Evolutionary conservation across 2,797 vertebrate species (phyloP).

Genomic region (Anniella stebbinsi): DNA sequence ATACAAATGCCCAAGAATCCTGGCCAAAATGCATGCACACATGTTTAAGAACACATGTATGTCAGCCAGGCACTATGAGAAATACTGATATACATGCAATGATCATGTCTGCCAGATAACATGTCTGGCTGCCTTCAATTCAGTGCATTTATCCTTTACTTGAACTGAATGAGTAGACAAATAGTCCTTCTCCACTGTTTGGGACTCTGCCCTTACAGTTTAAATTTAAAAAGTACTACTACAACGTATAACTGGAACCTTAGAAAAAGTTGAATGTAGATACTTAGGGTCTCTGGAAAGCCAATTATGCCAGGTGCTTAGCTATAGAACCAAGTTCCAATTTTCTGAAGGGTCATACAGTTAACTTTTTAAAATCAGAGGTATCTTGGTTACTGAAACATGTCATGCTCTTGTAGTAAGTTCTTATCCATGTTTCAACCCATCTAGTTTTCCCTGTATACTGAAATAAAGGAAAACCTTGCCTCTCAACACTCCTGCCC

Average conservation of each 20-base stretch:
- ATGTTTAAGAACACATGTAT: background rate
- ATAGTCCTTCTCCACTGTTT: too few species aligned
- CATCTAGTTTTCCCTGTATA: background rate
- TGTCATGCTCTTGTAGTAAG: background rate
- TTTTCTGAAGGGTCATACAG: background rate
- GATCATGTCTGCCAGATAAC: background rate
- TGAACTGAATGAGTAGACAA: background rate
- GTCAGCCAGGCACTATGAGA: too few species aligned
- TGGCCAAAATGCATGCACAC: background rate
- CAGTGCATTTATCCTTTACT: background rate
- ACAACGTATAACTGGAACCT: background rate
- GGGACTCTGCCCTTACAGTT: background rate
- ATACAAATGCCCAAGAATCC: background rate
- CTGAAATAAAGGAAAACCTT: background rate
- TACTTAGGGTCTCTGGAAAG: background rate
- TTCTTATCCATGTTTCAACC: background rate
- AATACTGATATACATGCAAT: background rate
- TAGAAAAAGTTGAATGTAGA: background rate
- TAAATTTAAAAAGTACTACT: background rate
- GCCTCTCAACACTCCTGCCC: background rate
- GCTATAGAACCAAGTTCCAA: background rate
- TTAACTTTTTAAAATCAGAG: background rate
- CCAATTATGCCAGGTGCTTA: background rate
- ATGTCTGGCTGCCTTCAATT: background rate
- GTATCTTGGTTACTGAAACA: background rate